Evolutionary conservation across 2,797 vertebrate species (phyloP), one percentile per base, ranked within the genome.

Genomic region (Nyctalus aviator): DNA sequence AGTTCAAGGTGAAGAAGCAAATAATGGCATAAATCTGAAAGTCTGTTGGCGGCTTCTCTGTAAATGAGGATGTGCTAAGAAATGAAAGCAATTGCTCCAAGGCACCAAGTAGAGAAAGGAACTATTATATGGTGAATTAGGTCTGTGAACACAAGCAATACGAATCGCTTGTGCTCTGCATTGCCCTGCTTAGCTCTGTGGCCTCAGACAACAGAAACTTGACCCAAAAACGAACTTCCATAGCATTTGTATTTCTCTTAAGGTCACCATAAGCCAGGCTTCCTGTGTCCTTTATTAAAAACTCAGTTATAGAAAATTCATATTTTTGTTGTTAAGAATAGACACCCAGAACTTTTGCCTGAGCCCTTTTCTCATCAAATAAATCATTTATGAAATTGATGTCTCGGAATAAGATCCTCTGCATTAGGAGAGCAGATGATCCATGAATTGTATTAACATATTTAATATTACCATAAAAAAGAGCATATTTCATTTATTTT

Each of bases 1-100:
- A 96, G 95, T 96, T 96, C 96, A 97, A 97, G 97, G 97, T 97
- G 95, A 98, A 95, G 88, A 91, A 96, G 92, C 94, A 97, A 97
- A 96, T 96, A 95, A 96, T 92, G 91, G 91, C 92, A 84, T 94
- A 93, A 95, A 68, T 96, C 96, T 87, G 59, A 4, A 86, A 94
- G 75, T 94, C 87, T 90, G 95, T 93, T 96, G 88, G 83, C 96
- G 94, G 37, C 66, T 44, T 84, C 95, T 93, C 97, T 82, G 35
- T 17, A 95, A 89, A 94, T 89, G 85, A 92, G 89, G 84, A 82
- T 93, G 95, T 78, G 77, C 85, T 79, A 93, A 25, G 95, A 81
- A 79, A 93, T 91, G 95, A 88, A 95, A 96, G 92, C 92, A 90
- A 88, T 91, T 69, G 32, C 86, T 82, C n/a, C 83, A 68, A 94